phyloP scores from a whole-genome alignment of 92 coral and sea anemone species.

The Parazoanthus atlanticus region DNA sequence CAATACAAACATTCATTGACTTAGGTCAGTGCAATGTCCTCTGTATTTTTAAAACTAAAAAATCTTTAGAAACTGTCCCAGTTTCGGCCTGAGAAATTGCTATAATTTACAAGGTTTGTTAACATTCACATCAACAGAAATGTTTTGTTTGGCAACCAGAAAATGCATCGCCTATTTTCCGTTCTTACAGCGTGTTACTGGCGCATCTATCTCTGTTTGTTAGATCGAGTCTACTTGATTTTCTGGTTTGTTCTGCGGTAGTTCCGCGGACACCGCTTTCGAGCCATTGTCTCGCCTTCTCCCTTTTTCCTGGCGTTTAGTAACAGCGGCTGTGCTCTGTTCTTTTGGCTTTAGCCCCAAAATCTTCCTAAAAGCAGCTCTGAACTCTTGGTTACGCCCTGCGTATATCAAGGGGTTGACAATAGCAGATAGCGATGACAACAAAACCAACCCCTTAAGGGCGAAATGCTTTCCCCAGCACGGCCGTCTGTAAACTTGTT shows the following conservation, averaged over 20 bases:
- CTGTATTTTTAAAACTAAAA: no score
- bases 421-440: conserved; percentile 18
- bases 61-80: no score
- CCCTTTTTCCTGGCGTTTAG: neutral
- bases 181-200: neutral
- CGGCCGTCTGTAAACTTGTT: neutral
- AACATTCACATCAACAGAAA: no score
- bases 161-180: no score
- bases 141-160: no score
- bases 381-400: conserved; percentile 5
- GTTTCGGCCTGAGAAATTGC: no score
- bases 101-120: no score
- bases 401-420: conserved; percentile 32
- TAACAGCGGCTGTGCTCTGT: neutral
- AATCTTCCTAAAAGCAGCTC: conserved; percentile 28
- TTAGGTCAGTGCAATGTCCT: no score
- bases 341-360: neutral
- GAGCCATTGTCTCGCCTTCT: neutral
- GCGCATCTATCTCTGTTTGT: neutral
- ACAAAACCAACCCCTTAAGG: neutral
- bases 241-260: neutral
- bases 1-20: no score
- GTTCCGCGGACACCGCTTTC: neutral
- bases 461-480: conserved; percentile 8
- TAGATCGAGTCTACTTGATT: neutral